Conservation (phyloP, 2,797 vertebrate genomes). For the Steatocranus sp. region DNA sequence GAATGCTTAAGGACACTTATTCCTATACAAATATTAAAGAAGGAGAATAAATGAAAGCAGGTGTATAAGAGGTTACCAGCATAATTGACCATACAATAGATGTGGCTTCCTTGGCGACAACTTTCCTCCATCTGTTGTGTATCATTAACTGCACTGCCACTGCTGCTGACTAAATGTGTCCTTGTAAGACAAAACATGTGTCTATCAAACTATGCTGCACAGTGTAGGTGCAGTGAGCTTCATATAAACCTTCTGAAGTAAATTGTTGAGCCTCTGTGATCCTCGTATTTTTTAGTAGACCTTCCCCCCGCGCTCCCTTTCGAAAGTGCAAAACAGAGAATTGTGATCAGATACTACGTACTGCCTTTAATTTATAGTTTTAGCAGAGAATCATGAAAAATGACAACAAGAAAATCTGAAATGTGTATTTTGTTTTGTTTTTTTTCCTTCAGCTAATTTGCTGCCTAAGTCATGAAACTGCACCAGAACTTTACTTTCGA, state of each 20-base stretch:
- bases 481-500: not conserved
- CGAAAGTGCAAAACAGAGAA: not conserved
- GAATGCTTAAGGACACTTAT: not conserved
- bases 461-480: not conserved
- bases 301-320: not conserved
- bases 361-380: not conserved
- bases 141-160: not conserved
- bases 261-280: not conserved
- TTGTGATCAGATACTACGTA: not conserved
- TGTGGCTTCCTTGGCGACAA: not conserved
- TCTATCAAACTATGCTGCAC: slow-evolving; percentile 2
- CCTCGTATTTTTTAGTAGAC: not conserved
- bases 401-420: not conserved
- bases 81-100: not conserved
- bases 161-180: slow-evolving; percentile 19
- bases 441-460: not conserved
- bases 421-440: not conserved
- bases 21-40: not conserved
- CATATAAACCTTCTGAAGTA: not conserved
- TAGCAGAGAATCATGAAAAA: not conserved
- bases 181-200: slow-evolving; percentile 30
- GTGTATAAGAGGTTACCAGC: not conserved
- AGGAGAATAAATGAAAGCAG: not conserved
- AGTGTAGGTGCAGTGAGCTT: not conserved
- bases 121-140: not conserved